Evolutionary conservation across 2,888 invertebrate species (phyloP), one percentile per base, ranked within the genome.

Genomic region (Nebria brevicollis): DNA sequence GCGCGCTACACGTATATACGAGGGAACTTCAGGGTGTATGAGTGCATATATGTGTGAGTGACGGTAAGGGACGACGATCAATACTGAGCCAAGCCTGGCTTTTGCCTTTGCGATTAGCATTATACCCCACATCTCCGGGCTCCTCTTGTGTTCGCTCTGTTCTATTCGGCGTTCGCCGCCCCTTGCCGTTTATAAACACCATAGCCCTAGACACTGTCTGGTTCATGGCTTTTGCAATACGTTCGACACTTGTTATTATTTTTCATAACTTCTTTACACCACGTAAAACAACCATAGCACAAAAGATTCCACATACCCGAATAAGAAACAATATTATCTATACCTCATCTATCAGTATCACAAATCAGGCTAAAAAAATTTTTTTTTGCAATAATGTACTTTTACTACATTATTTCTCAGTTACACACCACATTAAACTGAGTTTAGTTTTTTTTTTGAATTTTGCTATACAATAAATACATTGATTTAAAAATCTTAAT

Each of bases 61-160:
- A 73, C 73, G 15, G 73, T 73, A 73, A 73, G 84, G 85, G 85
- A 83, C 85, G 82, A 80, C 85, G 87, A 89, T 89, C 89, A 89
- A 89, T 89, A 89, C 88, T 85, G 86, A 85, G 86, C 84, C 85
- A 85, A 85, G 87, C 88, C 88, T 86, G 87, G 88, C 85, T 84
- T 82, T 85, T 85, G 83, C 84, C 82, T 82, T 83, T 84, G 75
- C 84, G 75, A 79, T 79, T 78, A 79, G 43, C 79, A 75, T 80
- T 75, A 80, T 80, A 80, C 80, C 80, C 80, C 75, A 80, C 79
- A 68, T 79, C 79, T 79, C 78, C 65, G 78, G 78, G 66, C 65
- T n/a, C 42, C 66, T 73, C 72, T 41, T 42, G 20, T 20, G 20
- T 20, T 20, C 20, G 20, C 20, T 20, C 20, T 20, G 66, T 73